Conservation (phyloP, 1,140 invertebrate species). For the Trichomalopsis sarcophagae region DNA sequence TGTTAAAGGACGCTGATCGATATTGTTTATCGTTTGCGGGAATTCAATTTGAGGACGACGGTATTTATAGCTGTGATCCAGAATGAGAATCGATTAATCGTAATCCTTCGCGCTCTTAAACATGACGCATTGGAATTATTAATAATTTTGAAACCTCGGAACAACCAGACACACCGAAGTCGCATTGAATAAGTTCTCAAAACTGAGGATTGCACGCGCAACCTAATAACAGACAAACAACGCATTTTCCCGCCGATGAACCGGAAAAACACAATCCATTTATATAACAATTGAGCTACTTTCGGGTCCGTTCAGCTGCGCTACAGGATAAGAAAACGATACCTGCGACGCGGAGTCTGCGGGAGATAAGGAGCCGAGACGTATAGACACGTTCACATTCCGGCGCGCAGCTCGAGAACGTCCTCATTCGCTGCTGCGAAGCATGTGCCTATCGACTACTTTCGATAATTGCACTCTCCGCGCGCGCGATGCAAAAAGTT, state of each 20-base stretch:
- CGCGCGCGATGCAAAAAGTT: neutral
- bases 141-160: too few species aligned
- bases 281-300: slow-evolving; percentile 28
- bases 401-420: neutral
- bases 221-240: neutral
- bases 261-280: slow-evolving; percentile 22
- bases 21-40: too few species aligned
- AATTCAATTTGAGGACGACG: too few species aligned
- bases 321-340: slow-evolving; percentile 17
- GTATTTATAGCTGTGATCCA: too few species aligned
- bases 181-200: too few species aligned
- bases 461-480: slow-evolving; percentile 44
- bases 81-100: too few species aligned
- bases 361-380: neutral
- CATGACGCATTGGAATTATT: too few species aligned
- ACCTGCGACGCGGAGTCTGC: neutral
- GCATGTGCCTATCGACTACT: slow-evolving; percentile 36
- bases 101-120: too few species aligned
- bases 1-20: too few species aligned
- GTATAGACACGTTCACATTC: neutral
- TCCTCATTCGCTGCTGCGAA: slow-evolving; percentile 31
- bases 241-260: neutral
- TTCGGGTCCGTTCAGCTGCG: neutral
- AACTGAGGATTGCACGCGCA: neutral
- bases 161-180: too few species aligned